Base-by-base conservation (phyloP, 1,140 invertebrate genomes). In the Lasioglossum baleicum region DNA sequence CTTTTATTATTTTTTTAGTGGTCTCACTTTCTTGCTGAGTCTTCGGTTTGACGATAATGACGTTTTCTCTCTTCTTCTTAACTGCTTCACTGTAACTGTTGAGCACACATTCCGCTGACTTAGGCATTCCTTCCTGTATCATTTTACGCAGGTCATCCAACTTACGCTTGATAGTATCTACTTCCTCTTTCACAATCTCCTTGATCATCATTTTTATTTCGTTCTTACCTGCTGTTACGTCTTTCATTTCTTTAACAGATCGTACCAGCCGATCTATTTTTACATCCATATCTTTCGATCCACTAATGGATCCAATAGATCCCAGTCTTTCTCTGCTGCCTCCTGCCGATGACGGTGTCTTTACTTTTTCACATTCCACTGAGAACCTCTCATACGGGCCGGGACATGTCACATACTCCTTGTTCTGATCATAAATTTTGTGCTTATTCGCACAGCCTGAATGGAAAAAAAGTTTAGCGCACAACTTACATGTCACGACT, bases 251-350 rank as follows among this genome's bases (percentile, higher is more conserved):
- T 64, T 15, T 81, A 10, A 81, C 22, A 15, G 73, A 61, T 74
- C 2, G 69, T 20, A 83, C 22, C n/a, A 81, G 51, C 64, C 78
- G 77, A 44, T 75, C 74, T 56, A 81, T 74, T 70, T 83, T 81
- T 22, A 20, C 6, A 31, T 80, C 73, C 2, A 71, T 42, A 26
- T 17, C 13, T 26, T 15, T 31, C 11, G 56, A 35, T 67, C 51
- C 26, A 42, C 48, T 73, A 26, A 48, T 51, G 10, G 51, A 63
- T 69, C 58, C 75, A 35, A 64, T 68, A 40, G 44, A 69, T 74
- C 40, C 63, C 60, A 78, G 42, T 61, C 64, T 71, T 26, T 78
- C 69, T 64, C 75, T 65, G 51, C 65, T 8, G 26, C 63, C 15
- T 58, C 40, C 7, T 48, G 61, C 31, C 22, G 31, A 64, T 22